Base-by-base conservation (phyloP, 2,888 invertebrate genomes). In the Xylophagus ater region DNA sequence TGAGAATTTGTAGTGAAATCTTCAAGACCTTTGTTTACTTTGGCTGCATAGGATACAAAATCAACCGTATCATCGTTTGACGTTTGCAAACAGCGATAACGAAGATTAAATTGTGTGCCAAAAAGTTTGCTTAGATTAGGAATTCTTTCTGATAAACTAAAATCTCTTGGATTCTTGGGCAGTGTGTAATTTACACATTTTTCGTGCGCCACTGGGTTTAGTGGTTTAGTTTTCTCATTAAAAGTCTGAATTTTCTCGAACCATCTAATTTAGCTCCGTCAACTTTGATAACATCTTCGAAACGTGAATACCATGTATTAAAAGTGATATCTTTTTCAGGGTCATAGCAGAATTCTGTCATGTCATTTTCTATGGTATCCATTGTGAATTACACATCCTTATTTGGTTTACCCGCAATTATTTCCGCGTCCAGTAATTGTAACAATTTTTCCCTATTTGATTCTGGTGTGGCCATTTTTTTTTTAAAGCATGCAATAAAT, bases 51-150 rank as follows among this genome's bases (percentile, higher is more conserved):
- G 29, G 41, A 35, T 4, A 46, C 34, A 14, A 45, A 47, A 29
- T 49, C 44, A 14, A 10, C 37, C 6, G 28, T 7, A 19, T 39
- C 8, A 2, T 42, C 37, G 37, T 46, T 47, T 34, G 37, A 35
- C 18, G 37, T 3, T 29, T 47, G 40, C 24, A 49, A 37, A 25
- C 46, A 50, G 7, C 45, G 42, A 18, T 37, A 45, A 20, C 46
- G 26, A 7, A 37, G 24, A 12, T 44, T 43, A 12, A 46, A 47
- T 40, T 48, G 39, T 6, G 25, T 19, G 1, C 46, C 44, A 31
- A 50, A 49, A 12, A 48, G 15, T 5, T 28, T 28, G 4, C 28
- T 44, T 3, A n/a, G n/a, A 17, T 37, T 44, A 19, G 29, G 10
- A 4, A 47, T 37, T 7, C 45, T 43, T 31, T 32, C 24, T 7